Evolutionary conservation across 37 sponge, comb jelly and placozoan genomes (phyloP).

Genomic region (Beroe ovata): DNA sequence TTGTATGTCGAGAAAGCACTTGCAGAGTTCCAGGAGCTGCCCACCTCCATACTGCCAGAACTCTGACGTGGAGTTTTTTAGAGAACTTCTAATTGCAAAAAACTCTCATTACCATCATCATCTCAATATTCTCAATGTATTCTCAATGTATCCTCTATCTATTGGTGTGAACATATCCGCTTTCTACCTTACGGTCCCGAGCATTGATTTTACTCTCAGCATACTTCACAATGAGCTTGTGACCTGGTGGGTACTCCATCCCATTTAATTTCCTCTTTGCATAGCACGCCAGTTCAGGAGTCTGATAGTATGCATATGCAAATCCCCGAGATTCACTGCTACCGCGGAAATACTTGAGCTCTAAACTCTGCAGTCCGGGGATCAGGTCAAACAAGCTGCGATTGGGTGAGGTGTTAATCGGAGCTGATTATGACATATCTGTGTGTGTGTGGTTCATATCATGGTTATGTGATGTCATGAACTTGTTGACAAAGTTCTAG

Average conservation of each 20-base stretch:
- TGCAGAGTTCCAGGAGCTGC: constrained; percentile 1
- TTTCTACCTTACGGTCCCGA: no score
- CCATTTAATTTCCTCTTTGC: constrained; percentile 94
- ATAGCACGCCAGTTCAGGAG: constrained; percentile 77
- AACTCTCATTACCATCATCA: no score
- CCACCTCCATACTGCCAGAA: background rate
- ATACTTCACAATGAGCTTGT: constrained; percentile 87
- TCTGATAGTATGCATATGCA: constrained; percentile 77
- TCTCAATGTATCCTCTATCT: no score
- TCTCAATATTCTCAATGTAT: no score
- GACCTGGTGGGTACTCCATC: constrained; percentile 94
- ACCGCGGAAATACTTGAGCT: constrained; percentile 78
- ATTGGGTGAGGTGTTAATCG: background rate
- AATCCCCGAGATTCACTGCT: constrained; percentile 87
- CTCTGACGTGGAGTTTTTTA: no score
- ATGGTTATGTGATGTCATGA: no score
- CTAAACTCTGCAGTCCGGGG: constrained; percentile 87
- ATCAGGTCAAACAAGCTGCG: constrained; percentile 84
- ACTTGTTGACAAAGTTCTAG: no score
- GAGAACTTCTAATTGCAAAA: no score
- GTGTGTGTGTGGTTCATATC: no score
- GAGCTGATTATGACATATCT: background rate
- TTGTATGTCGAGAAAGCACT: no score
- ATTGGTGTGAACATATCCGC: no score
- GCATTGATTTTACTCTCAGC: constrained; percentile 75